Evolutionary conservation across 2,888 invertebrate species (phyloP).

Genomic region (Apeira syringaria): DNA sequence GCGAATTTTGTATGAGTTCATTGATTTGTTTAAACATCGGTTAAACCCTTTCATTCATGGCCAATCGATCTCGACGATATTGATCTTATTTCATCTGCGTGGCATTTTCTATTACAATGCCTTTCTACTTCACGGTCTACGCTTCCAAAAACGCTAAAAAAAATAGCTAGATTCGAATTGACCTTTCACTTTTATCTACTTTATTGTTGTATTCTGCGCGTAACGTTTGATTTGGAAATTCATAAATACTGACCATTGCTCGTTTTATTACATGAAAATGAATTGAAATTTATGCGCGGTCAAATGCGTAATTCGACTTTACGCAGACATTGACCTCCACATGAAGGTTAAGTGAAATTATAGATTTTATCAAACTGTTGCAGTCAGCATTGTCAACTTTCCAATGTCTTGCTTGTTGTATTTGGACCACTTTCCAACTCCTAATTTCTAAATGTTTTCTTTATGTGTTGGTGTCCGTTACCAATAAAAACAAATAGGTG

Average conservation of each 20-base stretch:
- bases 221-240: not conserved
- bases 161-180: not conserved
- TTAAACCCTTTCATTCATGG: conserved; percentile 8
- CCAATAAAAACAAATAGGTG: too few species aligned
- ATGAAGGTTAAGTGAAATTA: conserved; percentile 7
- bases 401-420: too few species aligned
- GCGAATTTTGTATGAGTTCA: too few species aligned
- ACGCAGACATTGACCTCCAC: conserved; percentile 10
- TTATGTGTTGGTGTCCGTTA: too few species aligned
- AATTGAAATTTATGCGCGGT: conserved; percentile 16
- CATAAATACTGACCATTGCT: not conserved
- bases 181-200: conserved; percentile 16
- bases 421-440: too few species aligned
- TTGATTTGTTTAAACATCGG: too few species aligned
- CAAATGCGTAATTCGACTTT: conserved; percentile 8
- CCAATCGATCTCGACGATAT: conserved; percentile 7
- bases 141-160: not conserved
- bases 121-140: conserved; percentile 10
- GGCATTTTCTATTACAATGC: conserved; percentile 1
- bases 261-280: conserved; percentile 2
- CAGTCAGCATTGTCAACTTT: too few species aligned
- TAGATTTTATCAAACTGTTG: too few species aligned
- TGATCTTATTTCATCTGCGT: conserved; percentile 14
- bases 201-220: not conserved
- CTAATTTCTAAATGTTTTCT: too few species aligned